These are phyloP conservation scores for Tarsius wallacei DNA, from an alignment of 2,797 vertebrate genomes.

Conservation along the genomic window DNA sequence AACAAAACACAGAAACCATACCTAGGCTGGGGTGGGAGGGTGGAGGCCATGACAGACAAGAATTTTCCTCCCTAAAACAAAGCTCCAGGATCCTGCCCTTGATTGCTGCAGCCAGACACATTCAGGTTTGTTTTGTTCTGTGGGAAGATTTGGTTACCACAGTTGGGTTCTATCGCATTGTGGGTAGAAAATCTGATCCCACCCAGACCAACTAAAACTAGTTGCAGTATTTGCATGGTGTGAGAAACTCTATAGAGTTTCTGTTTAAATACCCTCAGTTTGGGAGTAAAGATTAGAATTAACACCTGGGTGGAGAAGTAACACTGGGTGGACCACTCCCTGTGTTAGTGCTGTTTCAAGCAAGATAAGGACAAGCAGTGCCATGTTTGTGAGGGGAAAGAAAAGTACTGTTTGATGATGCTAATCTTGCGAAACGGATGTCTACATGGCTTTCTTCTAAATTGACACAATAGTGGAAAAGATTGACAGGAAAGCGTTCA, in stretches of 20 bases:
- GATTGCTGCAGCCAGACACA: not conserved
- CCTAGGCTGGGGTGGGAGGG: rapidly evolving
- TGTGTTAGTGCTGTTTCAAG: not conserved
- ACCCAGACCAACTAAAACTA: not conserved
- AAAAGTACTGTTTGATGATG: not conserved
- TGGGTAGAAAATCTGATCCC: not conserved
- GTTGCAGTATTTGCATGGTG: not conserved
- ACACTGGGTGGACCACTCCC: not conserved
- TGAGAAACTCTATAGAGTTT: not conserved
- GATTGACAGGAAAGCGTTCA: not conserved
- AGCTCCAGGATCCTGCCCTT: not conserved
- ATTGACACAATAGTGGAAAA: not conserved
- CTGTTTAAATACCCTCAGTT: not conserved
- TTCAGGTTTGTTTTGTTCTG: not conserved
- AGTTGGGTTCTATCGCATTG: not conserved
- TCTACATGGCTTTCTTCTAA: not conserved
- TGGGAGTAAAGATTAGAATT: conserved; percentile 3
- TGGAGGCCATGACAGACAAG: not conserved
- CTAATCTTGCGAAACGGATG: not conserved
- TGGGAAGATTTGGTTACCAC: not conserved
- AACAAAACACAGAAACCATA: not conserved
- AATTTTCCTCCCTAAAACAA: not conserved
- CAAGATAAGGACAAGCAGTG: not conserved
- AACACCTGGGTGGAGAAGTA: not conserved
- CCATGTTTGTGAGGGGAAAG: not conserved